Conservation (phyloP, 2,113 vertebrate species). For the Tachycineta bicolor region DNA sequence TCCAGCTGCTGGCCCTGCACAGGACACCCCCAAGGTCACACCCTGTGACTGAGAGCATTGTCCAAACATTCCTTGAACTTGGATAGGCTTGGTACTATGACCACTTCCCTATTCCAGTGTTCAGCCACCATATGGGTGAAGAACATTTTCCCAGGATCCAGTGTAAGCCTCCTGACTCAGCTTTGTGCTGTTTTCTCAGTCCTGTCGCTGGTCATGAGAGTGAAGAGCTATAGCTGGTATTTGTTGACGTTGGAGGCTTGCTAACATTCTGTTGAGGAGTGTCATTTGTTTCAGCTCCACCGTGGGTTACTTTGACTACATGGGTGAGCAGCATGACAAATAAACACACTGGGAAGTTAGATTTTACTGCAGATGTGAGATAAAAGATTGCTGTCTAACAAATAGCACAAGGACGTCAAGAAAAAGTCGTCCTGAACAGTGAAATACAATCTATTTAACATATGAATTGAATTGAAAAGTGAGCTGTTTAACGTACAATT, state of each 20-base stretch:
- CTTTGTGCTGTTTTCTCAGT: background rate
- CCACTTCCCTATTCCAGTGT: background rate
- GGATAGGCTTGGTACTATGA: background rate
- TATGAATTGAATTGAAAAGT: background rate
- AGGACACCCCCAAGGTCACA: too few species aligned
- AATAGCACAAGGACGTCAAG: background rate
- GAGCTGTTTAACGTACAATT: background rate
- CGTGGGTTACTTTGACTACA: background rate
- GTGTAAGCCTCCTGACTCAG: rapidly evolving
- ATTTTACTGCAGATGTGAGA: background rate
- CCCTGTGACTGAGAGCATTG: background rate
- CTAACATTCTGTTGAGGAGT: background rate
- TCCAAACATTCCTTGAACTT: background rate
- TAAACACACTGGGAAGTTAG: background rate
- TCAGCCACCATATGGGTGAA: background rate
- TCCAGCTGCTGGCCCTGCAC: background rate
- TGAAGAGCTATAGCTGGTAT: background rate
- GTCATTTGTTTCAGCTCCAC: background rate
- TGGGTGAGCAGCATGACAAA: background rate
- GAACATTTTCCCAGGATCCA: background rate
- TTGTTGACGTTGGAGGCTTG: background rate
- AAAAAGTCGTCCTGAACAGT: background rate
- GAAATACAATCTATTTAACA: background rate
- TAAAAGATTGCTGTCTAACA: background rate
- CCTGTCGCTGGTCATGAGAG: background rate